Base-by-base conservation (phyloP, 1,140 invertebrate genomes). In the Plodia interpunctella region DNA sequence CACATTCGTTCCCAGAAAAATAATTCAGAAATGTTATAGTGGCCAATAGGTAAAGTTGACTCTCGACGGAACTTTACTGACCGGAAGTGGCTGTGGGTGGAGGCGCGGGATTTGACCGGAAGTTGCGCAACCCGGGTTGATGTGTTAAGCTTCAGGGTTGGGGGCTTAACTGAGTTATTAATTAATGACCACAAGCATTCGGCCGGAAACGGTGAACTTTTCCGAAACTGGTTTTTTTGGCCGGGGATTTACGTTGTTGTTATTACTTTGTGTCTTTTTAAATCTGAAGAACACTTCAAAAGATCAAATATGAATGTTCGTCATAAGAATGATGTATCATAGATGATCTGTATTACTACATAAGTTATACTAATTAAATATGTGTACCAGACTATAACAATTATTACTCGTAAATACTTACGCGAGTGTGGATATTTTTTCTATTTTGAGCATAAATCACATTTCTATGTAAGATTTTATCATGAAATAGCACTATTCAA, bases 51-150 rank as follows among this genome's bases (percentile, higher is more conserved):
- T 38, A 38, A 38, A 38, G 62, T 63, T 60, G 65, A 66, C 63
- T 68, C 68, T 66, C 63, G 60, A 51, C 57, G 67, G 74, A 78
- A 72, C 78, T 83, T 78, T 72, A 68, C 63, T 74, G 78, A 72
- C 76, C 80, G 82, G 79, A 87, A 82, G 73, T 75, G 78, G 75
- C 78, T 77, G 75, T 66, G 75, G 80, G 59, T 59, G 64, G 71
- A 76, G 66, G 65, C 77, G 76, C 77, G 74, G 81, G 78, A 83
- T 80, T 80, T 77, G 82, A 85, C 84, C 84, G 84, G 84, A 87
- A 80, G 72, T 83, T 78, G 65, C 69, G 62, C 67, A 64, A 72
- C 75, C 71, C 62, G 62, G 70, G 66, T 67, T 71, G 78, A 80
- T 86, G 80, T 87, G 79, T 80, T 78, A 76, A 84, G 72, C 80